Conservation (phyloP, 2,797 vertebrate genomes). For the Picus viridis region DNA sequence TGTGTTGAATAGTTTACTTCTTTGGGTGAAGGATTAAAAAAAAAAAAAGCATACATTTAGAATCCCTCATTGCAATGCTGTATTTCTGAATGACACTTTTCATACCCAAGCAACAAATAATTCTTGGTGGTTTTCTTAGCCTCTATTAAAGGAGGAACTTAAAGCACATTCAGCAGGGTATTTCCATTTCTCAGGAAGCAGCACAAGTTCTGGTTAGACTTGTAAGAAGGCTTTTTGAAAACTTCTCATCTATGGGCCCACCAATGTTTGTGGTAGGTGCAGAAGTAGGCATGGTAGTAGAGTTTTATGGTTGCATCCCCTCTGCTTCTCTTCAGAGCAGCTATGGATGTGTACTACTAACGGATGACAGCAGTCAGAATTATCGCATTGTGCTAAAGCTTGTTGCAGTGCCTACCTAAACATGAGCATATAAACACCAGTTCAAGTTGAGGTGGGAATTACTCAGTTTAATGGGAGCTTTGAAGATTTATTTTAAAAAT, state of each 20-base stretch:
- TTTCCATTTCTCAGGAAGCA: neutral
- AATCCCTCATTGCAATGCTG: neutral
- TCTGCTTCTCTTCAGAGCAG: neutral
- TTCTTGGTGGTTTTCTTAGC: neutral
- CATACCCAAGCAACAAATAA: neutral
- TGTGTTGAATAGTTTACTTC: neutral
- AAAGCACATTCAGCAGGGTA: neutral
- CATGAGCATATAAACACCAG: neutral
- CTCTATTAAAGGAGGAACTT: neutral
- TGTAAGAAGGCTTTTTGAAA: neutral
- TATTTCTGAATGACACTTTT: slow-evolving; percentile 4
- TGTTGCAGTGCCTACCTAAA: neutral
- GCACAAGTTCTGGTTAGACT: neutral
- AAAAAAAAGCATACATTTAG: neutral
- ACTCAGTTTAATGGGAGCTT: neutral
- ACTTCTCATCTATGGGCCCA: neutral
- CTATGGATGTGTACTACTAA: neutral
- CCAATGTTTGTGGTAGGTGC: neutral
- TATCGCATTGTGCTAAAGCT: neutral
- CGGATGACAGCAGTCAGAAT: neutral
- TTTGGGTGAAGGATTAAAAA: neutral
- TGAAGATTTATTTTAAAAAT: slow-evolving; percentile 41
- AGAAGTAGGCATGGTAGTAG: neutral
- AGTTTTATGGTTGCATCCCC: neutral
- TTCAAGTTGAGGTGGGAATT: neutral